A percentile compares a stretch with the other conserved stretches of the same genome.
Evolutionary conservation across 2,888 invertebrate species (phyloP).

Genomic region (Acrocyrtus sp.): DNA sequence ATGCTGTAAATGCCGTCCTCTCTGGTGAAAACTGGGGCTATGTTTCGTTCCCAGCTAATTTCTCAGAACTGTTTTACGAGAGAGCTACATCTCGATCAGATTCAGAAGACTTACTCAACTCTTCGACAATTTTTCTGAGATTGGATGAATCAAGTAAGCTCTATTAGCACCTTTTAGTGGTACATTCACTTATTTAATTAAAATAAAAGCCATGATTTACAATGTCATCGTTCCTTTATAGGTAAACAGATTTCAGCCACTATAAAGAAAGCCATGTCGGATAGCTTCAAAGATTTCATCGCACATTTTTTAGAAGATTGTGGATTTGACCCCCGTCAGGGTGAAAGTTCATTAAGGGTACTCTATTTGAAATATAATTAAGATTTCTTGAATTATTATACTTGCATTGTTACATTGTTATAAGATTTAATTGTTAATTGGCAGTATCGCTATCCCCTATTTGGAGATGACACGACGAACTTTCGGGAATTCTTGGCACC

Average conservation of each 20-base stretch:
- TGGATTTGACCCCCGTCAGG: constrained; percentile 83
- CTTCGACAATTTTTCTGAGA: constrained; percentile 28
- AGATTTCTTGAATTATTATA: too few relatives aligned
- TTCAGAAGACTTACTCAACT: constrained; percentile 20
- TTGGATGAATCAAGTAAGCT: constrained; percentile 55
- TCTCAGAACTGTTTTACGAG: constrained; percentile 30
- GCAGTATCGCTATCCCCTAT: constrained; percentile 22
- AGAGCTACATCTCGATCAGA: constrained; percentile 65
- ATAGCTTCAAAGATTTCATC: constrained; percentile 87
- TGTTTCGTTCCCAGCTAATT: constrained; percentile 38
- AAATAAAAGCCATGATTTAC: not conserved
- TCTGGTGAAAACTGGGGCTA: constrained; percentile 43
- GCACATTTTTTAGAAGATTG: constrained; percentile 77
- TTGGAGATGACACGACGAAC: constrained; percentile 37
- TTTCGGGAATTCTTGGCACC: constrained; percentile 87
- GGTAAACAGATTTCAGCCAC: constrained; percentile 82
- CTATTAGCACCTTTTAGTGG: too few relatives aligned
- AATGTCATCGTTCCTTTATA: not conserved
- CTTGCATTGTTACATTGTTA: too few relatives aligned
- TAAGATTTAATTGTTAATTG: too few relatives aligned
- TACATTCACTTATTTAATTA: not conserved
- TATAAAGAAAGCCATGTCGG: constrained; percentile 84
- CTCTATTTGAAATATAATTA: too few relatives aligned
- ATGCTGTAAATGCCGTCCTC: constrained; percentile 25
- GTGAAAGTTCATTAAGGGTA: constrained; percentile 65